Percentiles rank a stretch among this genome's conserved stretches.
phyloP scores from a whole-genome alignment of 1,140 invertebrate genomes.

The Matsumurasca onukii region DNA sequence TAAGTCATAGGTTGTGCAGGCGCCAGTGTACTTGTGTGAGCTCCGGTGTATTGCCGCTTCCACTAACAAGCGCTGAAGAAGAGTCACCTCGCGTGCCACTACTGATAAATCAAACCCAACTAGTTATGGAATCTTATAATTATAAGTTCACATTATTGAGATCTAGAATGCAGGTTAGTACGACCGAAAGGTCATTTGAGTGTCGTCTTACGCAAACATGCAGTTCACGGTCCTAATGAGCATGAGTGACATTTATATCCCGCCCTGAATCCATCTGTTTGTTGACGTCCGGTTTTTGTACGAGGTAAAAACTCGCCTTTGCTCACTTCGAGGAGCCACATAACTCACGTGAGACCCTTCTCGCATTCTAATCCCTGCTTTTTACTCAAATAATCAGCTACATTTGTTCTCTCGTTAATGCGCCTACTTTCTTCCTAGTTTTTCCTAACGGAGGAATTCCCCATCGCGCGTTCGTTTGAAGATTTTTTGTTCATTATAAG shows the following conservation, averaged over 20 bases:
- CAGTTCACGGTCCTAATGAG: neutral
- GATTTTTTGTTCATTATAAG: too few species aligned
- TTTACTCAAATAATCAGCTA: too few species aligned
- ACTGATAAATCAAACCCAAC: neutral
- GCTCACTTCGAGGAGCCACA: neutral
- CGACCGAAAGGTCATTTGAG: neutral
- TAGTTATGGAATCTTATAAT: neutral
- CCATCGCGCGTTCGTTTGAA: too few species aligned
- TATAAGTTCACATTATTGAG: neutral
- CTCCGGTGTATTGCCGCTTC: neutral
- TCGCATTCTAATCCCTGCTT: too few species aligned
- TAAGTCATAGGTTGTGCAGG: too few species aligned
- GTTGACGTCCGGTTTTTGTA: conserved; percentile 21
- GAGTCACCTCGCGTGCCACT: neutral
- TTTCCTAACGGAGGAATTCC: too few species aligned
- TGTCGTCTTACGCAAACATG: conserved; percentile 2
- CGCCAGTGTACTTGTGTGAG: too few species aligned
- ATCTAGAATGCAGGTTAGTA: neutral
- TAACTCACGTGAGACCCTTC: neutral
- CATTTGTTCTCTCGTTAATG: too few species aligned
- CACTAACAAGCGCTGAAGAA: neutral
- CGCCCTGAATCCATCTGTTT: conserved; percentile 17
- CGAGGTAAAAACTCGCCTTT: neutral
- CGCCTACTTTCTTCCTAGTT: too few species aligned
- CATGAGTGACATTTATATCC: conserved; percentile 7